Conservation (phyloP, 2,797 vertebrate species). For the Gambelia wislizenii region DNA sequence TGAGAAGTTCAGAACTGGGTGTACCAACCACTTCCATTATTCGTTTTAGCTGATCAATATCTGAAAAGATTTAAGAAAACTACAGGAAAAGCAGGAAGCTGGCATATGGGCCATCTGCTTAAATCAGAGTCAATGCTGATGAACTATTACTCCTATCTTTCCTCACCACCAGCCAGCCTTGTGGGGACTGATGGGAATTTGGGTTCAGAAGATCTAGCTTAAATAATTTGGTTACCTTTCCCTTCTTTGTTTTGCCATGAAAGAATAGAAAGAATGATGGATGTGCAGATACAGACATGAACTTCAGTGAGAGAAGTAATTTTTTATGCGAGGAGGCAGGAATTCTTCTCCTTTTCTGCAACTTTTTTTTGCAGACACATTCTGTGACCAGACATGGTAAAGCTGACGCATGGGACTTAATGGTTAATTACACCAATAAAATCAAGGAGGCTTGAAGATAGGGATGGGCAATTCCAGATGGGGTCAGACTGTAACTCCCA, state of each 20-base stretch:
- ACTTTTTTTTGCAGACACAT: neutral
- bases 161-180: neutral
- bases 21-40: constrained; percentile 99
- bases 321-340: neutral
- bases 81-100: neutral
- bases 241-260: neutral
- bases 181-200: neutral
- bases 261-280: neutral
- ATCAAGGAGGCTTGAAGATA: neutral
- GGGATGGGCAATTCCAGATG: neutral
- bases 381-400: neutral
- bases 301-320: neutral
- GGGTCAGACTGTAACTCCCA: neutral
- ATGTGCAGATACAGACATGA: neutral
- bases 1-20: constrained; percentile 92
- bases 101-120: neutral
- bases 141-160: neutral
- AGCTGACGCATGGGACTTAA: neutral
- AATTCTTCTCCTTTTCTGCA: neutral
- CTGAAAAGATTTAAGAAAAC: constrained; percentile 84
- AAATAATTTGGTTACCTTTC: neutral
- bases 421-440: neutral
- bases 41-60: constrained; percentile 97
- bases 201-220: neutral
- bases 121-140: neutral